phyloP scores from a whole-genome alignment of 2,888 invertebrate genomes.

The Meta bourneti region DNA sequence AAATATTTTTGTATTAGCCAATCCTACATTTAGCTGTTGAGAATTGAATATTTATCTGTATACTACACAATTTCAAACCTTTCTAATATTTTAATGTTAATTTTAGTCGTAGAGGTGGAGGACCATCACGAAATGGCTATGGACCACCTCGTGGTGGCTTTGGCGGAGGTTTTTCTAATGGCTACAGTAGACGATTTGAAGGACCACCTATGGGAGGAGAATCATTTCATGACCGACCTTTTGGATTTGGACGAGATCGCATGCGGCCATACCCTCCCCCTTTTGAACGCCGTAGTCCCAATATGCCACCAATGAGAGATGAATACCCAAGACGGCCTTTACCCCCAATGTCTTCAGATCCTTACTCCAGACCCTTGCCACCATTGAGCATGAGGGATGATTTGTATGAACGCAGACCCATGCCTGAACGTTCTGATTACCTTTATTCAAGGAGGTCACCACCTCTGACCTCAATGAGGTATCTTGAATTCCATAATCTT shows the following conservation, averaged over 20 bases:
- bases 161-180: slow-evolving; percentile 64
- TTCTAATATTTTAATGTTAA: neutral
- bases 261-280: slow-evolving; percentile 74
- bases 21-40: too few relatives aligned
- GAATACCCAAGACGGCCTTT: slow-evolving; percentile 43
- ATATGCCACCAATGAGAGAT: slow-evolving; percentile 63
- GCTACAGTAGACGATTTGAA: slow-evolving; percentile 48
- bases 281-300: slow-evolving; percentile 65
- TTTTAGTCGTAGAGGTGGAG: slow-evolving; percentile 59
- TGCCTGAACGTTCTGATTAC: slow-evolving; percentile 69
- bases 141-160: slow-evolving; percentile 43
- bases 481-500: neutral
- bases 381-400: slow-evolving; percentile 57
- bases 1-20: too few relatives aligned
- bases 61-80: too few relatives aligned
- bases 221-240: slow-evolving; percentile 68
- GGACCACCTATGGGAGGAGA: slow-evolving; percentile 64
- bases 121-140: slow-evolving; percentile 37
- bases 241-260: slow-evolving; percentile 59
- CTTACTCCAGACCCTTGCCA: slow-evolving; percentile 61
- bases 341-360: slow-evolving; percentile 69
- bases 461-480: slow-evolving; percentile 50
- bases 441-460: slow-evolving; percentile 70
- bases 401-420: slow-evolving; percentile 67
- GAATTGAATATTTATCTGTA: too few relatives aligned